Evolutionary conservation across 2,113 vertebrate species (phyloP).

Genomic region (Alligator sinensis): DNA sequence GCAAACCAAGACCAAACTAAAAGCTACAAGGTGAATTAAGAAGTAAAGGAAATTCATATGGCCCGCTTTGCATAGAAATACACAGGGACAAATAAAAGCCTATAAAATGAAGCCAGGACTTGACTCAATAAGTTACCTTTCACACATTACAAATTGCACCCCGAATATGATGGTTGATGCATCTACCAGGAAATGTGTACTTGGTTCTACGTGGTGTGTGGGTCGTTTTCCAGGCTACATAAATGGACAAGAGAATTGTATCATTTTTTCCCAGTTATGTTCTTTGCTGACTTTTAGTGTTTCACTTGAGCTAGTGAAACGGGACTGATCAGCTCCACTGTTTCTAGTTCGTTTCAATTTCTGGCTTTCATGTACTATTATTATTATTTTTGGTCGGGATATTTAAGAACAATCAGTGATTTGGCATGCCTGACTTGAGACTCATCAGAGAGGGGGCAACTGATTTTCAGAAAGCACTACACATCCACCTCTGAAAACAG

Average conservation of each 20-base stretch:
- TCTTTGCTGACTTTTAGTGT: not conserved
- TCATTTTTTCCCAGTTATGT: not conserved
- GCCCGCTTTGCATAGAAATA: not conserved
- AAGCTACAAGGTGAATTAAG: conserved; percentile 23
- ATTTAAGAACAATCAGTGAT: not conserved
- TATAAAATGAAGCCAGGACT: not conserved
- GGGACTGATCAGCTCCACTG: not conserved
- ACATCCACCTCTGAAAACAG: not conserved
- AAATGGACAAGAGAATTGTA: not conserved
- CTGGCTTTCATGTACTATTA: not conserved
- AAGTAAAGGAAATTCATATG: conserved; percentile 31
- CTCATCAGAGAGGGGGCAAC: not conserved
- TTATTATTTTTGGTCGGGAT: not conserved
- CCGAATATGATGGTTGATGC: not conserved
- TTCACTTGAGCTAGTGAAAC: not conserved
- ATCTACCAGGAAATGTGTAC: not conserved
- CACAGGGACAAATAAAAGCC: not conserved
- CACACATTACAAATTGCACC: not conserved
- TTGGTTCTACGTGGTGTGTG: not conserved
- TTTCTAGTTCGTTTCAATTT: not conserved
- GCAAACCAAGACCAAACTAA: conserved; percentile 16
- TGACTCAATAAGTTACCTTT: not conserved
- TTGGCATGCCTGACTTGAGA: not conserved
- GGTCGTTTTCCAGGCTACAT: not conserved
- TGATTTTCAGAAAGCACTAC: not conserved